A percentile compares a stretch with the other conserved stretches of the same genome.
Evolutionary conservation across 2,113 vertebrate genomes (phyloP).

Genomic region (Pseudorhombus dupliciocellatus): DNA sequence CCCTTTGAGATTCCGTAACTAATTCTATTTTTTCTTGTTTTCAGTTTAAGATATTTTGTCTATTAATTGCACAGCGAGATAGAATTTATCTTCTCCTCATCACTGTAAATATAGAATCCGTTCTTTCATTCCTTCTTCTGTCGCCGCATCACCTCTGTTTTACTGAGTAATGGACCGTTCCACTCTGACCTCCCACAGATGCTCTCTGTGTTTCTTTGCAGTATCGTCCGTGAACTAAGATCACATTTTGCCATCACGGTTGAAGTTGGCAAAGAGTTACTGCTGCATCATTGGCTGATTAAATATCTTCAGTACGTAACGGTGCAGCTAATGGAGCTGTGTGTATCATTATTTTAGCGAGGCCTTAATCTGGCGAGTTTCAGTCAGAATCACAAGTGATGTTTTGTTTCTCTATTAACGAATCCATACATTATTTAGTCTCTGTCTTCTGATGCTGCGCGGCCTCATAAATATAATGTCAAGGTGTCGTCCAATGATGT

Average conservation of each 20-base stretch:
- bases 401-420: neutral
- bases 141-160: too few species aligned
- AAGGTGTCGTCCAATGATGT: neutral
- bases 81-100: constrained; percentile 11
- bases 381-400: neutral
- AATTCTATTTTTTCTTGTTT: constrained; percentile 56
- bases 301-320: neutral
- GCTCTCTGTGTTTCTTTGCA: neutral
- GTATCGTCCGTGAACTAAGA: neutral
- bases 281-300: neutral
- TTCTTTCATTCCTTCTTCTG: too few species aligned
- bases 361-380: neutral
- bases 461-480: neutral
- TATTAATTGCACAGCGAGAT: constrained; percentile 41
- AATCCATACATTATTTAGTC: neutral
- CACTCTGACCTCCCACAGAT: neutral
- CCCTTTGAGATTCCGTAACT: constrained; percentile 56
- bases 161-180: neutral
- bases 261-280: neutral
- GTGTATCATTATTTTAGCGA: neutral
- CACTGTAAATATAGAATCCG: neutral
- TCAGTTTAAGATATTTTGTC: constrained; percentile 55
- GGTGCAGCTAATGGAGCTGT: too few species aligned
- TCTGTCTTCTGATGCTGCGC: neutral
- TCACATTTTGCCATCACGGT: neutral